These are phyloP conservation scores for Agriotes lineatus DNA, from an alignment of 2,888 invertebrate species.

Conservation along the genomic window DNA sequence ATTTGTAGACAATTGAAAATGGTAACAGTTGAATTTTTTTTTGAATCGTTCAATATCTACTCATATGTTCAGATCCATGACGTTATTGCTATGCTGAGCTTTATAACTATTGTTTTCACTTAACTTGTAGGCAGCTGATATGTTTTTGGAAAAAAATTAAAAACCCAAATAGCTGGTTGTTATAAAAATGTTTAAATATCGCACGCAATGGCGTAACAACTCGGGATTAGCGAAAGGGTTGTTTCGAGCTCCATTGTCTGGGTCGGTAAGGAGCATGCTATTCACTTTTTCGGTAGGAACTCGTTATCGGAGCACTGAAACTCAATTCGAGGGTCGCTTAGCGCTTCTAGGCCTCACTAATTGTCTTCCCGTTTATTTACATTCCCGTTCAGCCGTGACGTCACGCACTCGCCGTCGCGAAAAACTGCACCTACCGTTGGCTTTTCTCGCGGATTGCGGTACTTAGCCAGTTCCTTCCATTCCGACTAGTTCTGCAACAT, in stretches of 20 bases:
- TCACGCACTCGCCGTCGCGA: constrained; percentile 3
- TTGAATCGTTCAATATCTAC: too few relatives aligned
- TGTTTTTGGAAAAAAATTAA: too few relatives aligned
- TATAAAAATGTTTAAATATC: not conserved
- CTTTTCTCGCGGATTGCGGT: not conserved
- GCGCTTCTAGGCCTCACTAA: constrained; percentile 20
- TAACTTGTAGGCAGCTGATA: too few relatives aligned
- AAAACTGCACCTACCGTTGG: not conserved
- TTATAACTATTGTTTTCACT: too few relatives aligned
- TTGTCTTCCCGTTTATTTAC: constrained; percentile 24
- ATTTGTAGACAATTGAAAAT: too few relatives aligned
- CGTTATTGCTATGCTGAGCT: too few relatives aligned
- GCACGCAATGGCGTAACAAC: constrained; percentile 15
- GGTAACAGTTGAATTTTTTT: too few relatives aligned
- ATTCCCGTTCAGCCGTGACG: constrained; percentile 14
- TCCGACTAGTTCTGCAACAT: constrained; percentile 33
- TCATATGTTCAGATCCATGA: too few relatives aligned
- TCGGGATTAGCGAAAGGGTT: constrained; percentile 1
- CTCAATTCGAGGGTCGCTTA: constrained; percentile 4
- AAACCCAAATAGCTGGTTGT: too few relatives aligned
- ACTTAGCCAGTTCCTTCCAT: not conserved
- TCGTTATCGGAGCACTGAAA: constrained; percentile 17
- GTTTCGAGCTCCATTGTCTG: not conserved
- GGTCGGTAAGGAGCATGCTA: not conserved
- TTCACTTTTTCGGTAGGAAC: constrained; percentile 7